Evolutionary conservation across 1,140 invertebrate genomes (phyloP), one percentile per base, ranked within the genome.

Genomic region (Cecropterus lyciades): DNA sequence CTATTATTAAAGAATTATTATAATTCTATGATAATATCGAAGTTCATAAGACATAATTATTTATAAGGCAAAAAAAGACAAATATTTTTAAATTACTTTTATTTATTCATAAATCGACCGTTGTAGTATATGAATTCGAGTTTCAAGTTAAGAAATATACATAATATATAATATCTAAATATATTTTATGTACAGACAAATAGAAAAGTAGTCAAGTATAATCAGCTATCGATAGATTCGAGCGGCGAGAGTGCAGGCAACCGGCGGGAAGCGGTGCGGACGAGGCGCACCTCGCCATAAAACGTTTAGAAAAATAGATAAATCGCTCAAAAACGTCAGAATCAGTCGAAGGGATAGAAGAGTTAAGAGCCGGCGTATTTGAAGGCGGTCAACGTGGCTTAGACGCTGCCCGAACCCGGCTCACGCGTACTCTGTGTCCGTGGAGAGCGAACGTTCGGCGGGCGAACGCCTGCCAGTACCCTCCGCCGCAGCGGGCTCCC

Each of bases 361-460:
- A 84, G 77, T 79, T 59, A 77, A 76, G 73, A 76, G 75, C 10
- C 94, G 95, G 84, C 59, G 84, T 84, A 70, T 53, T 65, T 64
- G 70, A 75, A 81, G 86, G 74, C 59, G 81, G 82, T 40, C 69
- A 77, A 72, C 74, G 73, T 73, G 59, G 67, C 64, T 48, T 51
- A 49, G 17, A 66, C 64, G 75, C 67, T 66, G 68, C 67, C 68
- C 53, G 60, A 24, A 79, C 80, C 84, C 86, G 79, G 85, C 91
- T 95, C 94, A 96, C 92, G 95, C 95, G 82, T 96, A 96, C 89
- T 96, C 95, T 43, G 95, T 96, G 85, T 96, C 95, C 1, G 95
- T 95, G 13, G 95, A 94, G 33, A 95, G 85, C 80, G 94, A 85
- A 79, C 95, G 84, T 92, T 95, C 93, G 79, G 94, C 81, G 82